A percentile compares a stretch with the other conserved stretches of the same genome.
Conservation (phyloP, 92 coral and sea anemone genomes). For the Chrysogorgia sp. region DNA sequence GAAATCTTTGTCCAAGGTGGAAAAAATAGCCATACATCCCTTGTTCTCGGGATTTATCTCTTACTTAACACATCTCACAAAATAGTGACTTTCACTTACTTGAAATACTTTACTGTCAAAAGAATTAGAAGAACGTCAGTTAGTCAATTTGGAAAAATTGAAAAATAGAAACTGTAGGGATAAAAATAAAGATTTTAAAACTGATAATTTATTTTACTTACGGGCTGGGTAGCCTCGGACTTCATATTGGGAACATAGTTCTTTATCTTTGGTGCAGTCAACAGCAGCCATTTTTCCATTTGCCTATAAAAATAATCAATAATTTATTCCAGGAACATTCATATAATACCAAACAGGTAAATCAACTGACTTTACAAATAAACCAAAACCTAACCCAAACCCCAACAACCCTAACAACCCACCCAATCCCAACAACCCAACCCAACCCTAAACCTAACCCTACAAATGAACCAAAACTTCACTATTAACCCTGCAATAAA, state of each 20-base stretch:
- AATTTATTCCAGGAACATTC: background rate
- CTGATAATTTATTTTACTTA: slow-evolving; percentile 59
- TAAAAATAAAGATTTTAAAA: background rate
- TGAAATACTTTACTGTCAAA: slow-evolving; percentile 80
- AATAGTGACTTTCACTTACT: slow-evolving; percentile 64
- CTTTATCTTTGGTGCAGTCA: slow-evolving; percentile 71
- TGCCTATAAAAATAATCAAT: slow-evolving; percentile 43
- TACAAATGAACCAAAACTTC: no score
- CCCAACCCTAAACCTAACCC: no score
- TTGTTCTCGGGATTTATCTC: no score
- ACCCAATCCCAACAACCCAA: no score
- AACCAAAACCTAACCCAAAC: no score
- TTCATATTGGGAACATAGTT: slow-evolving; percentile 62
- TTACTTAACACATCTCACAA: no score
- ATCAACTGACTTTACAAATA: background rate
- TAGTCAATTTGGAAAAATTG: background rate
- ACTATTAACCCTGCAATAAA: no score
- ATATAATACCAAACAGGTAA: background rate
- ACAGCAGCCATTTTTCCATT: slow-evolving; percentile 93
- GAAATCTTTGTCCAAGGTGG: no score
- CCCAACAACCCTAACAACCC: no score
- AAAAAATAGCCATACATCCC: no score
- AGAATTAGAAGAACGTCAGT: slow-evolving; percentile 18
- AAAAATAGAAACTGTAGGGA: background rate
- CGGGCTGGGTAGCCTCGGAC: slow-evolving; percentile 86